phyloP scores from a whole-genome alignment of 2,888 invertebrate genomes.

The Latheticus oryzae region DNA sequence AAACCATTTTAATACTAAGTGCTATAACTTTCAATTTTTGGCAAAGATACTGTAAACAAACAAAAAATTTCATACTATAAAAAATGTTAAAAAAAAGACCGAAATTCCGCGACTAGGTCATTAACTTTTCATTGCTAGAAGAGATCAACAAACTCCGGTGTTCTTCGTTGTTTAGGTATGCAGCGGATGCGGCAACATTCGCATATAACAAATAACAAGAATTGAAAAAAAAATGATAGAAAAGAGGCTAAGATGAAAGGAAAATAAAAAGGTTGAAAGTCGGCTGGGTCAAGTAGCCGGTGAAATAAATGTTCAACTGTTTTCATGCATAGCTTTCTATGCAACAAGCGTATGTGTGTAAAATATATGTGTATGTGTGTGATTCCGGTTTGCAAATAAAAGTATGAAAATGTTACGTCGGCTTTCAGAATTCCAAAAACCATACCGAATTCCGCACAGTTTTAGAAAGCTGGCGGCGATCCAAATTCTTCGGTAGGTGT shows the following conservation, averaged over 20 bases:
- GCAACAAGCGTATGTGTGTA: too few species aligned
- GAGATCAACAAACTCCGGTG: constrained; percentile 39
- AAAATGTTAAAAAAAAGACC: constrained; percentile 6
- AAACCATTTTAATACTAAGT: too few species aligned
- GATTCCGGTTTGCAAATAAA: constrained; percentile 34
- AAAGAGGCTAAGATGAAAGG: constrained; percentile 10
- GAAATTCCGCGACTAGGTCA: constrained; percentile 26
- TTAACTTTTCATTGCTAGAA: constrained; percentile 27
- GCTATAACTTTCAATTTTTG: not conserved
- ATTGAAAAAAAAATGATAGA: not conserved
- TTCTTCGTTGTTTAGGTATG: constrained; percentile 21
- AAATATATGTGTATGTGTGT: too few species aligned
- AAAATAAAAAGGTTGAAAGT: constrained; percentile 21
- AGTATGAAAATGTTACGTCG: constrained; percentile 19
- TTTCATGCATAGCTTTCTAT: constrained; percentile 16
- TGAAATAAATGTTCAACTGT: constrained; percentile 31
- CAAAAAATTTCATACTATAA: constrained; percentile 7
- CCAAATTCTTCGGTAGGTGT: constrained; percentile 30
- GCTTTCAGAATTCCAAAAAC: constrained; percentile 29
- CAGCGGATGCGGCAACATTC: constrained; percentile 18
- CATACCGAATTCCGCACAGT: constrained; percentile 27
- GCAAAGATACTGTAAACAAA: not conserved
- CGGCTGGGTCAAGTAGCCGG: constrained; percentile 29
- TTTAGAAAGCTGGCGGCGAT: constrained; percentile 31
- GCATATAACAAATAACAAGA: constrained; percentile 11